These are phyloP conservation scores for Odocoileus hemionus DNA, from an alignment of 2,113 vertebrate species.

Conservation along the genomic window DNA sequence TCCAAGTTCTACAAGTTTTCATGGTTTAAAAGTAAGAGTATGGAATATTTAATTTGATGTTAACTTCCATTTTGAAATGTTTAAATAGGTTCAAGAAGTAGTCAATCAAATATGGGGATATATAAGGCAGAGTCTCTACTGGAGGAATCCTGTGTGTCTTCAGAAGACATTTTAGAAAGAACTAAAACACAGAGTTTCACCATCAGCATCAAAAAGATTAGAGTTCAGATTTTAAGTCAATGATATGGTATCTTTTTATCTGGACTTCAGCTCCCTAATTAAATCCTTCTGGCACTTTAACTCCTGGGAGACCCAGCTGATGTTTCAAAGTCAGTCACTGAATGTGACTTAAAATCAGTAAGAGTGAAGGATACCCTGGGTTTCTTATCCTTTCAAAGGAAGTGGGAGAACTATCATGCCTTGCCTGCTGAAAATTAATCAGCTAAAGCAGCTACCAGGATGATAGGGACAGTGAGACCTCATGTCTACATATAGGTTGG, in stretches of 20 bases:
- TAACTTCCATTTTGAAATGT: background rate
- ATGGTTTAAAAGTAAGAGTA: background rate
- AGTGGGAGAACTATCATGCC: constrained; percentile 27
- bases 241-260: constrained; percentile 45
- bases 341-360: constrained; percentile 63
- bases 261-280: constrained; percentile 5
- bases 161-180: constrained; percentile 24
- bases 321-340: constrained; percentile 38
- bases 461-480: constrained; percentile 16
- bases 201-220: background rate
- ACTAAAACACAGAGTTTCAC: background rate
- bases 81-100: background rate
- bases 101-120: background rate
- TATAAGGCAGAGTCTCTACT: background rate
- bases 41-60: background rate
- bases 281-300: constrained; percentile 52
- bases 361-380: constrained; percentile 13
- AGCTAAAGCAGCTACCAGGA: background rate
- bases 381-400: constrained; percentile 55
- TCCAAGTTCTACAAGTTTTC: background rate
- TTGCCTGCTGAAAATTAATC: constrained; percentile 37
- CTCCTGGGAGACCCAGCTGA: constrained; percentile 17
- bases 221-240: constrained; percentile 35
- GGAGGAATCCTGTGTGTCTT: background rate
- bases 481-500: background rate